phyloP scores from a whole-genome alignment of 2,888 invertebrate genomes.

The Drosophila testacea region DNA sequence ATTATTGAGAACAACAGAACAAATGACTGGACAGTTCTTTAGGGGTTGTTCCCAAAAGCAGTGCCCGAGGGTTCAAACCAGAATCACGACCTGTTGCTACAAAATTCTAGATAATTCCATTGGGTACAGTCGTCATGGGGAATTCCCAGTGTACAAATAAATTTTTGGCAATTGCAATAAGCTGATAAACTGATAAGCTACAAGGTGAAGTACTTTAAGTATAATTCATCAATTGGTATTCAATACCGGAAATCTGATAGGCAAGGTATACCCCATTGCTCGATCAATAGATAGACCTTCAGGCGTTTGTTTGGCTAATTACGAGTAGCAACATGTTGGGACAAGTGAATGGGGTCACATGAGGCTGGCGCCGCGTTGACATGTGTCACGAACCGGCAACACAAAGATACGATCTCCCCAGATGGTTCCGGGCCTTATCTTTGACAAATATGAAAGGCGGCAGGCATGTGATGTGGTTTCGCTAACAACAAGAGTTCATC shows the following conservation, averaged over 20 bases:
- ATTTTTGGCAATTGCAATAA: conserved; percentile 6
- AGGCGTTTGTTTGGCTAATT: conserved; percentile 17
- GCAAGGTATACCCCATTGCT: conserved; percentile 10
- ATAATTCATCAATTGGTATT: conserved; percentile 21
- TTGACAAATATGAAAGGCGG: conserved; percentile 33
- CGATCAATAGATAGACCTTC: conserved; percentile 30
- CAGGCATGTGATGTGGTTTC: conserved; percentile 36
- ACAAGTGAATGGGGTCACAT: conserved; percentile 56
- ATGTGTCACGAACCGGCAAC: conserved; percentile 25
- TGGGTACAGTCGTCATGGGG: conserved; percentile 18
- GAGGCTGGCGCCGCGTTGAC: conserved; percentile 32
- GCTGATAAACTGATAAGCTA: conserved; percentile 27
- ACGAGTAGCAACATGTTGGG: conserved; percentile 23
- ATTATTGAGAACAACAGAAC: conserved; percentile 21
- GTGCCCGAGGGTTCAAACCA: not conserved
- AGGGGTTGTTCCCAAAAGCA: conserved; percentile 40
- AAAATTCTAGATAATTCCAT: conserved; percentile 18
- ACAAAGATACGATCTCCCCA: conserved; percentile 8
- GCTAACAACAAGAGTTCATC: conserved; percentile 19
- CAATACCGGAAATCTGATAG: conserved; percentile 47
- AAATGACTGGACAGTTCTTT: conserved; percentile 15
- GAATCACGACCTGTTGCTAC: conserved; percentile 7
- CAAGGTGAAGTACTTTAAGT: not conserved
- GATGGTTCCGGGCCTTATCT: conserved; percentile 41
- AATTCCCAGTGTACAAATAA: conserved; percentile 6